Conservation (phyloP, 2,797 vertebrate species). For the Galago senegalensis region DNA sequence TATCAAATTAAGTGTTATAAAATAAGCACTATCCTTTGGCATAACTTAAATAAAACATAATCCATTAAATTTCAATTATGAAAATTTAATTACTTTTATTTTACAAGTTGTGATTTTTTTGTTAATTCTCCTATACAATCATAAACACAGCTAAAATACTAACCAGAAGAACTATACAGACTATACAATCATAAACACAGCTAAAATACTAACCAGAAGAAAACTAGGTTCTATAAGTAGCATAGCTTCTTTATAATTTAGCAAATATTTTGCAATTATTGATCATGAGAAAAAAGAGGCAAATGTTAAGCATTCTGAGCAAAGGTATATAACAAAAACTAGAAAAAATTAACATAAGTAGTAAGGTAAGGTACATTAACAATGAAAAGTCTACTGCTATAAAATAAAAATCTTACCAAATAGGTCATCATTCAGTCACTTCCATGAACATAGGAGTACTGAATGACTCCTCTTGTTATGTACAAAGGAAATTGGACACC, state of each 20-base stretch:
- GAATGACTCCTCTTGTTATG: background rate
- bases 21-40: conserved; percentile 25
- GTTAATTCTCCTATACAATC: conserved; percentile 16
- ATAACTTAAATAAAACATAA: conserved; percentile 69
- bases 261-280: conserved; percentile 46
- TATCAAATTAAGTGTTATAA: conserved; percentile 50
- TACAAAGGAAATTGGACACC: background rate
- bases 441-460: conserved; percentile 3
- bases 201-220: conserved; percentile 59
- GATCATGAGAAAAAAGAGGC: conserved; percentile 11
- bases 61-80: conserved; percentile 55
- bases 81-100: conserved; percentile 11
- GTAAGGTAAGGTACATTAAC: background rate
- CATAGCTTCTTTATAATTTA: conserved; percentile 23
- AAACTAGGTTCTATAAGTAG: conserved; percentile 52
- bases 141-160: conserved; percentile 56
- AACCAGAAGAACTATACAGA: conserved; percentile 43
- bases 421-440: conserved; percentile 12
- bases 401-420: conserved; percentile 49
- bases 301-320: conserved; percentile 23
- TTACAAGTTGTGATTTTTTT: background rate
- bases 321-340: conserved; percentile 30
- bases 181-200: conserved; percentile 29
- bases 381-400: conserved; percentile 39
- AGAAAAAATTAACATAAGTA: conserved; percentile 46